phyloP scores from a whole-genome alignment of 2,888 invertebrate genomes.

The Aphidoletes aphidimyza region DNA sequence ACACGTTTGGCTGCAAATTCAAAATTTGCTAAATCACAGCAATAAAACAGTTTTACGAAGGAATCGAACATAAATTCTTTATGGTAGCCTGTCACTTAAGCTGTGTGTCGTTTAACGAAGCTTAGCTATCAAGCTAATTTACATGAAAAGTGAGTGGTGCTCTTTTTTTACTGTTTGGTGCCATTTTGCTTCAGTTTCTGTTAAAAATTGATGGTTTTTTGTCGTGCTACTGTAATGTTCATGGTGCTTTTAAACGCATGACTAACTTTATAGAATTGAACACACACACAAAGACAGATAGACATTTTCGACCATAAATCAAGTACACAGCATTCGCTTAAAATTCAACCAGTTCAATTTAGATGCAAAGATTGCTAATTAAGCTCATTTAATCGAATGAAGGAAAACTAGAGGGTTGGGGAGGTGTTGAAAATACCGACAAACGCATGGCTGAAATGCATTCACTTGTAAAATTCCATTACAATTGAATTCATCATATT shows the following conservation, averaged over 20 bases:
- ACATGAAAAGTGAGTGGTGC: background rate
- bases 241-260: background rate
- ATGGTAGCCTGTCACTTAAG: background rate
- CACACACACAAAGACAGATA: too few species aligned
- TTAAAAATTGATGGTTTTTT: background rate
- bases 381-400: background rate
- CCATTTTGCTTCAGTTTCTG: too few species aligned
- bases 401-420: too few species aligned
- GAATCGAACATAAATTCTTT: background rate
- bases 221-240: background rate
- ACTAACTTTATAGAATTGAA: background rate
- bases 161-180: background rate
- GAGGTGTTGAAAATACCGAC: too few species aligned
- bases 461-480: too few species aligned
- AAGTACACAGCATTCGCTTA: background rate
- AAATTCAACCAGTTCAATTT: background rate
- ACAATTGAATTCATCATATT: too few species aligned
- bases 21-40: background rate
- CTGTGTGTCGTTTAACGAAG: background rate
- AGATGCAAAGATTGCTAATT: background rate
- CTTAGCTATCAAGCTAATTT: conserved; percentile 10
- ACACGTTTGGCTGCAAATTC: background rate
- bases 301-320: background rate
- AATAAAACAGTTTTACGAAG: background rate
- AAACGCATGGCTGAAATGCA: too few species aligned